Evolutionary conservation across 2,888 invertebrate species (phyloP).

Genomic region (Philonicus albiceps): DNA sequence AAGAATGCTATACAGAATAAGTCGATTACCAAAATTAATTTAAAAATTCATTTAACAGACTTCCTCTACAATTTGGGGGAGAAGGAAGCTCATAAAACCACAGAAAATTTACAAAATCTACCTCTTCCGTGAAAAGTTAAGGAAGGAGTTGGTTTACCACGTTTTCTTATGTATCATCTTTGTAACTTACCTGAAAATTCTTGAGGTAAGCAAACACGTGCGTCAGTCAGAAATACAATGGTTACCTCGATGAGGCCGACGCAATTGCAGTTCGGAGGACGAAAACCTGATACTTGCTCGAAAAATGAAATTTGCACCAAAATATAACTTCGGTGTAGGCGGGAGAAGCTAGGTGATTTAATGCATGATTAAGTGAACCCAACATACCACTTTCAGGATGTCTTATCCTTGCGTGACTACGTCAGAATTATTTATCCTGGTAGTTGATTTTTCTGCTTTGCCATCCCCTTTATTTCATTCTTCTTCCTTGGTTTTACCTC

Average conservation of each 20-base stretch:
- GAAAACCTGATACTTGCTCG: neutral
- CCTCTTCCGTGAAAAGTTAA: neutral
- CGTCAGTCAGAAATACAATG: neutral
- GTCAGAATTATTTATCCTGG: constrained; percentile 14
- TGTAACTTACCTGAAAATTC: neutral
- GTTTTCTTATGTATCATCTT: neutral
- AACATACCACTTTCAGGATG: neutral
- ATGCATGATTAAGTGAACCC: constrained; percentile 1
- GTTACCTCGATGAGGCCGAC: neutral
- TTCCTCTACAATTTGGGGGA: neutral
- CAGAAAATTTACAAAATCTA: neutral
- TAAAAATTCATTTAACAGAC: neutral
- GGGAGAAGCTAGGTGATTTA: neutral
- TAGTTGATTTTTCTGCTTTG: neutral
- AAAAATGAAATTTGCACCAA: neutral
- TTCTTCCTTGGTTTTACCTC: neutral
- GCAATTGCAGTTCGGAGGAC: neutral
- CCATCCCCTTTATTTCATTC: neutral
- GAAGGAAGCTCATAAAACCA: neutral
- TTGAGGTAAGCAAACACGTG: neutral
- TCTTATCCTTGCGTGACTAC: constrained; percentile 4
- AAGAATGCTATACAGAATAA: neutral
- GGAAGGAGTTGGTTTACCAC: neutral
- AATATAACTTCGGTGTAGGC: neutral
- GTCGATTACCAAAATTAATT: constrained; percentile 24